phyloP scores from a whole-genome alignment of 2,888 invertebrate species.

The Conops quadrifasciatus region DNA sequence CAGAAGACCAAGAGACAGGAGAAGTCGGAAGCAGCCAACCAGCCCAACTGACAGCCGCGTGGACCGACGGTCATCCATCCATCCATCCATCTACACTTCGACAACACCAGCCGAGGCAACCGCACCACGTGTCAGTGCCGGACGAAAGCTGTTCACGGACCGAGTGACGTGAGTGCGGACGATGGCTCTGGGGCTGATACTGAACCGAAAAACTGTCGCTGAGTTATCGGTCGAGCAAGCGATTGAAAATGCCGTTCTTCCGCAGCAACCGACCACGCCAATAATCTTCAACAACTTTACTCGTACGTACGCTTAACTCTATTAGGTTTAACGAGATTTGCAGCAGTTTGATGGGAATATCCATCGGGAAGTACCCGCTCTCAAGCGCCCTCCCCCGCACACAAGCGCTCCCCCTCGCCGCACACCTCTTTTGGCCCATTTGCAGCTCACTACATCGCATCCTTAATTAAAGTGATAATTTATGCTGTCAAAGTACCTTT shows the following conservation, averaged over 20 bases:
- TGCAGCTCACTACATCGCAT: conserved; percentile 41
- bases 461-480: conserved; percentile 46
- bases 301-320: conserved; percentile 41
- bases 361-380: conserved; percentile 17
- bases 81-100: conserved; percentile 33
- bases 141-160: neutral
- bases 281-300: no score
- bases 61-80: conserved; percentile 33
- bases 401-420: neutral
- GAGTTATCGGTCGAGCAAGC: no score
- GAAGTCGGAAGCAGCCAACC: neutral
- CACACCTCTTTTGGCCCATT: conserved; percentile 17
- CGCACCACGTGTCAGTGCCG: neutral
- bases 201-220: neutral
- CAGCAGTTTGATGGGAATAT: conserved; percentile 37
- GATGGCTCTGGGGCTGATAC: no score
- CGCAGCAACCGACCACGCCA: no score
- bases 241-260: no score
- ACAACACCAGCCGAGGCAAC: conserved; percentile 23
- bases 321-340: conserved; percentile 43
- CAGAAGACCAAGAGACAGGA: neutral
- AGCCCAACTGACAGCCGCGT: conserved; percentile 1
- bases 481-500: conserved; percentile 43
- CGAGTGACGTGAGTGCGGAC: neutral
- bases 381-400: neutral